These are phyloP conservation scores for Neodiprion virginianus DNA, from an alignment of 1,140 invertebrate genomes.

Conservation along the genomic window DNA sequence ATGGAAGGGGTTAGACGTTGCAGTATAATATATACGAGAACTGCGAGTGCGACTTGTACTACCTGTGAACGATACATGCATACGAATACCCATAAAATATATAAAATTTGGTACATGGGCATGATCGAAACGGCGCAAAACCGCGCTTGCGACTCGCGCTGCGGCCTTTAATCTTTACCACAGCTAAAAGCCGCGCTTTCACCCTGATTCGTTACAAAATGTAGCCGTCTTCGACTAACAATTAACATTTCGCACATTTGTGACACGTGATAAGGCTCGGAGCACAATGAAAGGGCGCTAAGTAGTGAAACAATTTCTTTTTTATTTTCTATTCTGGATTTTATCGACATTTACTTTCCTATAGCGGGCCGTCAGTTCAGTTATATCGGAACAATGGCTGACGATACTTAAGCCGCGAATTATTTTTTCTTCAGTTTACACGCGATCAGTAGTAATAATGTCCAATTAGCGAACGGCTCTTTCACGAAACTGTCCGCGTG, in stretches of 20 bases:
- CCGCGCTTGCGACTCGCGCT: background rate
- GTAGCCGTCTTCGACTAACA: too few relatives aligned
- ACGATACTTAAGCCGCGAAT: background rate
- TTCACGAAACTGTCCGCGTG: background rate
- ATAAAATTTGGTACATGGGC: background rate
- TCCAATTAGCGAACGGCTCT: conserved; percentile 1
- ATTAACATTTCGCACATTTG: too few relatives aligned
- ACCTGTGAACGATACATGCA: background rate
- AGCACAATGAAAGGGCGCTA: too few relatives aligned
- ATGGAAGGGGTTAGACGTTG: conserved; percentile 29
- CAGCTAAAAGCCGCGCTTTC: background rate
- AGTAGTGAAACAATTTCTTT: too few relatives aligned
- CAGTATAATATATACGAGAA: background rate
- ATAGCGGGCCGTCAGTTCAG: background rate
- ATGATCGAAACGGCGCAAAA: background rate
- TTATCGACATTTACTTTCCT: too few relatives aligned
- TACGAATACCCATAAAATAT: background rate
- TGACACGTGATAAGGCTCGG: too few relatives aligned
- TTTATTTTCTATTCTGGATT: too few relatives aligned
- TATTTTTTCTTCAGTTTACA: background rate
- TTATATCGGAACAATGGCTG: background rate
- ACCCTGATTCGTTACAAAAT: too few relatives aligned
- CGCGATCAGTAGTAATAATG: background rate
- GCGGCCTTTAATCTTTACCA: background rate
- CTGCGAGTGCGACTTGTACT: background rate